These are phyloP conservation scores for Antedon bifida DNA, from an alignment of 35 echinoderm and acorn worm genomes.

Conservation along the genomic window DNA sequence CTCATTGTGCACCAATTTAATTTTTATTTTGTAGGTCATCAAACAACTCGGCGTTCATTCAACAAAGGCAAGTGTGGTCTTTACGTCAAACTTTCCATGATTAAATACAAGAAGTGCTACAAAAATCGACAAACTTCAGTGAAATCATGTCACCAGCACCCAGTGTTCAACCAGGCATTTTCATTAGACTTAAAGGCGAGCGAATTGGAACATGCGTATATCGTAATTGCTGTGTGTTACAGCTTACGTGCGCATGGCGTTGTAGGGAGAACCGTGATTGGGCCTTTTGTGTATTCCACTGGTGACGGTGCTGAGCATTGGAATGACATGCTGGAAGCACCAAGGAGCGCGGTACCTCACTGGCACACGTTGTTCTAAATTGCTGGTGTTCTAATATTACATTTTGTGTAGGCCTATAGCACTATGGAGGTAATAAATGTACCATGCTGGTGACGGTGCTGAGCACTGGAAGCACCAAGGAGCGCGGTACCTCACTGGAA, in stretches of 20 bases:
- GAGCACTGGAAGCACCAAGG: background rate
- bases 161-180: background rate
- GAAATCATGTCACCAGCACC: background rate
- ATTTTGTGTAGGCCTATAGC: too few relatives aligned
- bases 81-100: background rate
- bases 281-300: background rate
- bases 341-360: background rate
- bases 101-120: background rate
- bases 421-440: too few relatives aligned
- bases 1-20: too few relatives aligned
- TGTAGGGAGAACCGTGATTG: background rate
- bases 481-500: background rate
- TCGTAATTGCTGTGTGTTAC: background rate
- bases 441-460: background rate
- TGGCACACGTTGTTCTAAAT: background rate
- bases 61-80: background rate
- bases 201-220: background rate
- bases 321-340: background rate
- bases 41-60: background rate
- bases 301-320: background rate
- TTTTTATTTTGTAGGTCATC: background rate
- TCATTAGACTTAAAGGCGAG: background rate
- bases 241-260: background rate
- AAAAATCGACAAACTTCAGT: background rate
- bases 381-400: too few relatives aligned